Conservation (phyloP, 2,888 invertebrate genomes). For the Emmelina monodactyla region DNA sequence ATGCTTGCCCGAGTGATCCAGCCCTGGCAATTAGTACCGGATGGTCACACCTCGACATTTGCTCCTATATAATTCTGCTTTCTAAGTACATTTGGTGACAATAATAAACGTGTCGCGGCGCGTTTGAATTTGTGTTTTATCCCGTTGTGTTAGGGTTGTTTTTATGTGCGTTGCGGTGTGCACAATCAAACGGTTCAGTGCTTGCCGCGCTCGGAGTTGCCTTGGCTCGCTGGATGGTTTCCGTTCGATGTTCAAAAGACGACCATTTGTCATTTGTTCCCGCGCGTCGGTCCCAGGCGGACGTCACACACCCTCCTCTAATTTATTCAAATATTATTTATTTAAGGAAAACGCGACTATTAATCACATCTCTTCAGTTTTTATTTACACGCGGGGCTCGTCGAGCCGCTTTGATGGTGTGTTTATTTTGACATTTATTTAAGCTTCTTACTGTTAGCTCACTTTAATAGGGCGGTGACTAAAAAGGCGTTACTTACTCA, state of each 20-base stretch:
- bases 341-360: slow-evolving; percentile 62
- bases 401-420: slow-evolving; percentile 46
- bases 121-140: slow-evolving; percentile 27
- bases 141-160: slow-evolving; percentile 22
- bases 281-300: slow-evolving; percentile 50
- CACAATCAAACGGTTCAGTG: slow-evolving; percentile 61
- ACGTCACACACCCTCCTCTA: slow-evolving; percentile 48
- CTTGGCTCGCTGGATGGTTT: slow-evolving; percentile 63
- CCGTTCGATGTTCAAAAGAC: slow-evolving; percentile 61
- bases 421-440: slow-evolving; percentile 44
- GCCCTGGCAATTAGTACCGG: slow-evolving; percentile 61
- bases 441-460: too few species aligned
- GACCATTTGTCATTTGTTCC: slow-evolving; percentile 62
- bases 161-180: slow-evolving; percentile 21
- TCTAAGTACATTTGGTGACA: slow-evolving; percentile 59
- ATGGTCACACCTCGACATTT: slow-evolving; percentile 62
- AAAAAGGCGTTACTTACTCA: slow-evolving; percentile 34
- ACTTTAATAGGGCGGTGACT: too few species aligned
- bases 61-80: slow-evolving; percentile 58
- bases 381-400: slow-evolving; percentile 55
- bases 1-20: slow-evolving; percentile 30
- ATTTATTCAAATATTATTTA: slow-evolving; percentile 66
- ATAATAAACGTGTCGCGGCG: slow-evolving; percentile 31
- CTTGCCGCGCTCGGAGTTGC: slow-evolving; percentile 57
- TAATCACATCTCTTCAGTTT: slow-evolving; percentile 61